A percentile compares a stretch with the other conserved stretches of the same genome.
Conservation (phyloP, 2,888 invertebrate species). For the Panzeria rudis region DNA sequence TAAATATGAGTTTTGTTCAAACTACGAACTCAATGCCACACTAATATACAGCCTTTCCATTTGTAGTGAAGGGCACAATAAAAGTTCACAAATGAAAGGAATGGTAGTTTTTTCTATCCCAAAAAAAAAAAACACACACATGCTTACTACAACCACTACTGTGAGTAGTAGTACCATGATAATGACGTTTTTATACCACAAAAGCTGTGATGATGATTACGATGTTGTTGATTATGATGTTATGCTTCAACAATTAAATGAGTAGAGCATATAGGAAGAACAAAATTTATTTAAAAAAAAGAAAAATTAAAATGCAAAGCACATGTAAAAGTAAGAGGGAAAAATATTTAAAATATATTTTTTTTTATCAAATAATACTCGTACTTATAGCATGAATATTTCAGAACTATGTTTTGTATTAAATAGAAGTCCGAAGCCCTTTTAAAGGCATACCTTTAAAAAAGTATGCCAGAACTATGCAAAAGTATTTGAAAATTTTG, state of each 20-base stretch:
- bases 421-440: constrained; percentile 65
- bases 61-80: constrained; percentile 20
- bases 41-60: background rate
- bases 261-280: constrained; percentile 53
- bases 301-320: constrained; percentile 57
- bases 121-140: constrained; percentile 28
- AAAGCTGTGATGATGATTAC: constrained; percentile 19
- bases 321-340: constrained; percentile 59
- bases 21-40: background rate
- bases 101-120: constrained; percentile 20
- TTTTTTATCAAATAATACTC: constrained; percentile 10
- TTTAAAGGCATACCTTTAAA: constrained; percentile 42
- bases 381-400: constrained; percentile 12
- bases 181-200: constrained; percentile 23
- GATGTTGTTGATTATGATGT: constrained; percentile 51
- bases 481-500: constrained; percentile 49
- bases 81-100: constrained; percentile 47
- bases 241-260: constrained; percentile 70
- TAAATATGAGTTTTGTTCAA: background rate
- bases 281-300: constrained; percentile 9
- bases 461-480: constrained; percentile 43
- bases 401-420: constrained; percentile 5
- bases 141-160: constrained; percentile 16
- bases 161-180: background rate
- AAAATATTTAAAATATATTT: constrained; percentile 48